A percentile compares a stretch with the other conserved stretches of the same genome.
Evolutionary conservation across 2,113 vertebrate genomes (phyloP).

Genomic region (Eudyptes chrysolophus): DNA sequence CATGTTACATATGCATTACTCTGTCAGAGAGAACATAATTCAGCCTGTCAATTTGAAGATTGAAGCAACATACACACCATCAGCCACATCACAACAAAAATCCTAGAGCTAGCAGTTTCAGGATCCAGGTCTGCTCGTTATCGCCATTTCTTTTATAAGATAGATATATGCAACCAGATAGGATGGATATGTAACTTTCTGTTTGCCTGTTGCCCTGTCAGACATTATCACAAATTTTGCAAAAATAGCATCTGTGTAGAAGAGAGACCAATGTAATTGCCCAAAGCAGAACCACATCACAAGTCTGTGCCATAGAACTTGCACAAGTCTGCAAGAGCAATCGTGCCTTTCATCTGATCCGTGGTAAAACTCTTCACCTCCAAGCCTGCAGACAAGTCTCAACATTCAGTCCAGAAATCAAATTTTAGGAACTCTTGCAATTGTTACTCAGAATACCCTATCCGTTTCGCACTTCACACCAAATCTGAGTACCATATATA

Average conservation of each 20-base stretch:
- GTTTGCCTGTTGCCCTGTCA: background rate
- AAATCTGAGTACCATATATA: background rate
- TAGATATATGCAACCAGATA: background rate
- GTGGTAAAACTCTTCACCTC: background rate
- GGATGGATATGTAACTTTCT: background rate
- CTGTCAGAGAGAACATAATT: background rate
- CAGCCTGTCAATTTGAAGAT: background rate
- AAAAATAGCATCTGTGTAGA: background rate
- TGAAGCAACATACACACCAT: background rate
- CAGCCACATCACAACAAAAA: background rate
- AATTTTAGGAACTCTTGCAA: background rate
- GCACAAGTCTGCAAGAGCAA: background rate
- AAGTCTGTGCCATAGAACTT: background rate
- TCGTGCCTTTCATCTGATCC: background rate
- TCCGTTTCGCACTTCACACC: background rate
- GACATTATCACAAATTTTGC: background rate
- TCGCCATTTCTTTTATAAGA: background rate
- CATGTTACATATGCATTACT: background rate
- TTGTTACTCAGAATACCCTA: background rate
- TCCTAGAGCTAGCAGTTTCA: background rate
- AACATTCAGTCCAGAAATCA: background rate
- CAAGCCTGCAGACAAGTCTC: background rate
- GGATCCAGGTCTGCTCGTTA: background rate
- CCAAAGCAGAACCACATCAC: background rate
- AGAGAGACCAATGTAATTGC: background rate